A percentile compares a stretch with the other conserved stretches of the same genome.
Conservation (phyloP, 23 tunicate species). For the Ciona savignyi region DNA sequence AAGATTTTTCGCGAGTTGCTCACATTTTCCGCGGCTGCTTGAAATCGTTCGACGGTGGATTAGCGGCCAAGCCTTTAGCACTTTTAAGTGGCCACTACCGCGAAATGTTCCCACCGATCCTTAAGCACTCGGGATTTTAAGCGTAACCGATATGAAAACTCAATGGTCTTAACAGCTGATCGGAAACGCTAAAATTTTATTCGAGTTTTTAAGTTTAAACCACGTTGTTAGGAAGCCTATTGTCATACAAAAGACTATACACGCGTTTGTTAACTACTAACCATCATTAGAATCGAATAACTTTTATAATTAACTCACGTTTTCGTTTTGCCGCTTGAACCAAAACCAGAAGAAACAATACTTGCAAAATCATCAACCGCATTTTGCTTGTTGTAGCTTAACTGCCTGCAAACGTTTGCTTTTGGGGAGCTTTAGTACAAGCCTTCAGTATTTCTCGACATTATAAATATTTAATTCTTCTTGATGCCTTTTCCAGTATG, state of each 20-base stretch:
- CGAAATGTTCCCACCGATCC: not conserved
- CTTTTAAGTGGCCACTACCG: not conserved
- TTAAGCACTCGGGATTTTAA: not conserved
- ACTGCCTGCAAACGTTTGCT: too few species aligned
- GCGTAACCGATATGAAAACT: not conserved
- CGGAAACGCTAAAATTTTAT: too few species aligned
- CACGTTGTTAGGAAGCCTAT: not conserved
- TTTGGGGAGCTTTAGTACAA: too few species aligned
- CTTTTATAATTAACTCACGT: not conserved
- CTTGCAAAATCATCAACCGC: not conserved
- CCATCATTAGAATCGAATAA: too few species aligned
- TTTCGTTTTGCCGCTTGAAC: not conserved
- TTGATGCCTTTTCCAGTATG: too few species aligned
- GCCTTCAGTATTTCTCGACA: too few species aligned
- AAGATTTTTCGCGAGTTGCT: not conserved
- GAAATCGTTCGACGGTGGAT: not conserved
- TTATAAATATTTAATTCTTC: not conserved
- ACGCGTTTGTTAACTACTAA: too few species aligned
- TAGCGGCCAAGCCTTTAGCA: not conserved
- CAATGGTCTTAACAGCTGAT: not conserved
- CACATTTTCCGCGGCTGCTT: not conserved
- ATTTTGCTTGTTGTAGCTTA: conserved; percentile 1
- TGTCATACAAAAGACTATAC: too few species aligned
- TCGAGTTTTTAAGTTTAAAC: not conserved
- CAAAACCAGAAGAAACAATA: too few species aligned